phyloP scores from a whole-genome alignment of 2,888 invertebrate species.

The Ditula angustiorana region DNA sequence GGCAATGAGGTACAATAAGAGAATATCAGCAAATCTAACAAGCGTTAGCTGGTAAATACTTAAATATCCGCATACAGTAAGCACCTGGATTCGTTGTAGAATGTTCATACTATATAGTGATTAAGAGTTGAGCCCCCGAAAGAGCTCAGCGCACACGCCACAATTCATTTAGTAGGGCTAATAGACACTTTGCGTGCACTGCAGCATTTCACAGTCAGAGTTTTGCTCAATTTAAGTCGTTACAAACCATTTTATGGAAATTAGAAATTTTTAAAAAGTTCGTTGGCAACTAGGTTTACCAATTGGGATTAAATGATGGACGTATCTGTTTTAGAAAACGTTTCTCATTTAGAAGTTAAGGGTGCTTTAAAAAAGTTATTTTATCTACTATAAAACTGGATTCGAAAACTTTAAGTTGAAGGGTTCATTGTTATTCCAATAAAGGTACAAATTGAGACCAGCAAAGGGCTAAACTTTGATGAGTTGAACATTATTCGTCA shows the following conservation, averaged over 20 bases:
- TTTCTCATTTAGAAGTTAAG: background rate
- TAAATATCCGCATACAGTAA: background rate
- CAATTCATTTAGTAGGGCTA: conserved; percentile 36
- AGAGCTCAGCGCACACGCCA: conserved; percentile 37
- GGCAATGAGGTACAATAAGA: too few species aligned
- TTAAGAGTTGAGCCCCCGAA: conserved; percentile 21
- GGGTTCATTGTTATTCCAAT: background rate
- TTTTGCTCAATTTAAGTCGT: conserved; percentile 35
- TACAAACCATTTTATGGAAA: conserved; percentile 33
- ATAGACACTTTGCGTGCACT: conserved; percentile 40
- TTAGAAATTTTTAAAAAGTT: conserved; percentile 22
- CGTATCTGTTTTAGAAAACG: conserved; percentile 3
- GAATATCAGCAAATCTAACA: too few species aligned
- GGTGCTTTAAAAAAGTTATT: background rate
- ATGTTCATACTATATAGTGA: conserved; percentile 13
- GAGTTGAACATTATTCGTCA: background rate
- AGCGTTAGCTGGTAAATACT: too few species aligned
- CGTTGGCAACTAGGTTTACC: conserved; percentile 21
- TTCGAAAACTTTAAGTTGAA: background rate
- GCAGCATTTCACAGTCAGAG: conserved; percentile 29
- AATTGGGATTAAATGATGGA: conserved; percentile 9
- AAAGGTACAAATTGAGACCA: background rate
- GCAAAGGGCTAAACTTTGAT: background rate
- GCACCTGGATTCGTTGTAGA: background rate
- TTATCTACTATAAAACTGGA: background rate